phyloP scores from a whole-genome alignment of 2,113 vertebrate genomes.

The Oryzias melastigma region DNA sequence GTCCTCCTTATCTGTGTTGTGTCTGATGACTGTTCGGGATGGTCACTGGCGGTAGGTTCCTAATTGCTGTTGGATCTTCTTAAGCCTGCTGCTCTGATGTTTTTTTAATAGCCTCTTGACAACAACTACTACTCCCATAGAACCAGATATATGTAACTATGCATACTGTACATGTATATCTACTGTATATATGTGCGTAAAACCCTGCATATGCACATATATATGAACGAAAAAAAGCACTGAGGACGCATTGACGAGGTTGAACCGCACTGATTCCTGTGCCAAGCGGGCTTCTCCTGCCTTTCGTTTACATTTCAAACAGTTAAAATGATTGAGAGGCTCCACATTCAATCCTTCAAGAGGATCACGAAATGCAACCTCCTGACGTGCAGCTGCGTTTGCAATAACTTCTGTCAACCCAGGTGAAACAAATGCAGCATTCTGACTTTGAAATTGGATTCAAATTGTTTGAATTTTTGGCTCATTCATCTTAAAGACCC shows the following conservation, averaged over 20 bases:
- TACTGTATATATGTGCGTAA: slow-evolving; percentile 78
- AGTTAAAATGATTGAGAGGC: slow-evolving; percentile 62
- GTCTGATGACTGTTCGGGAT: slow-evolving; percentile 99
- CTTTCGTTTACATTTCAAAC: slow-evolving; percentile 57
- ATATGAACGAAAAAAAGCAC: slow-evolving; percentile 77
- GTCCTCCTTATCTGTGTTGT: slow-evolving; percentile 98
- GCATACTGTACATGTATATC: slow-evolving; percentile 80
- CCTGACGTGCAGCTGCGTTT: slow-evolving; percentile 16
- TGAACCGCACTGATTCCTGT: slow-evolving; percentile 90
- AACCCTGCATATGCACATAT: slow-evolving; percentile 76
- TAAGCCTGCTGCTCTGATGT: slow-evolving; percentile 87
- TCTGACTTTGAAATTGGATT: too few relatives aligned
- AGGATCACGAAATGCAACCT: slow-evolving; percentile 36
- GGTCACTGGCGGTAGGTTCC: slow-evolving; percentile 99
- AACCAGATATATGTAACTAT: slow-evolving; percentile 82
- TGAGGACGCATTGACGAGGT: slow-evolving; percentile 84
- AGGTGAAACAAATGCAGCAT: slow-evolving; percentile 7
- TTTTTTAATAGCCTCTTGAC: slow-evolving; percentile 81
- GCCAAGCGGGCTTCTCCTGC: slow-evolving; percentile 36
- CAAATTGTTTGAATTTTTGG: too few relatives aligned
- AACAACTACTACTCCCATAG: slow-evolving; percentile 81
- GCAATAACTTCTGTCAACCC: slow-evolving; percentile 22
- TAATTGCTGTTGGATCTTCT: slow-evolving; percentile 88
- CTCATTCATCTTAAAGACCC: too few relatives aligned
- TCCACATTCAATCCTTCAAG: slow-evolving; percentile 50